Evolutionary conservation across 2,113 vertebrate genomes (phyloP).

Genomic region (Paralichthys olivaceus): DNA sequence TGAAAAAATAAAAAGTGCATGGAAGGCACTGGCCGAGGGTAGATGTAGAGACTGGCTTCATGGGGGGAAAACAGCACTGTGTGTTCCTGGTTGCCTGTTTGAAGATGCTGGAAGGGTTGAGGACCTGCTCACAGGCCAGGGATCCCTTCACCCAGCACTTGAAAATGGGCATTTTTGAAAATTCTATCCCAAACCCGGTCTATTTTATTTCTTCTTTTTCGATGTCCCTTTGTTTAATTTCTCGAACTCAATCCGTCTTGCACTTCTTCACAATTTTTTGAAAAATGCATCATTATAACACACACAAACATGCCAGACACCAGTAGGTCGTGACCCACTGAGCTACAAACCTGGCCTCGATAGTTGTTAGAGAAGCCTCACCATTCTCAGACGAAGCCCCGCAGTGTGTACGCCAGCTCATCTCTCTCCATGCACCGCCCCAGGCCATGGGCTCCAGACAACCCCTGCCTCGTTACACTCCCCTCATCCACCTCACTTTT

Average conservation of each 20-base stretch:
- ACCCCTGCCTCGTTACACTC: constrained; percentile 51
- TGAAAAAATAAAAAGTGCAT: constrained; percentile 66
- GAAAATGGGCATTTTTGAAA: constrained; percentile 29
- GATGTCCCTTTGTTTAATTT: constrained; percentile 13
- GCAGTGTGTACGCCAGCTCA: constrained; percentile 58
- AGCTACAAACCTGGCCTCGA: constrained; percentile 55
- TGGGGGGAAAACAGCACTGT: constrained; percentile 16
- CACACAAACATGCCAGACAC: constrained; percentile 36
- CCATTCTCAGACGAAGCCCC: constrained; percentile 57
- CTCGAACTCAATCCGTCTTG: constrained; percentile 4
- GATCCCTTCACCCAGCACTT: constrained; percentile 2
- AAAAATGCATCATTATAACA: constrained; percentile 31
- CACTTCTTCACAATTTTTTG: constrained; percentile 9
- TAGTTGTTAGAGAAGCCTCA: constrained; percentile 56
- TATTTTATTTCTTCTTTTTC: constrained; percentile 9
- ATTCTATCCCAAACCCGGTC: constrained; percentile 8
- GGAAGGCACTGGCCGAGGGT: constrained; percentile 58
- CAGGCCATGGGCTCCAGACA: constrained; percentile 62
- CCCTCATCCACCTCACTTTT: constrained; percentile 56
- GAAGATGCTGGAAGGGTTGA: constrained; percentile 53
- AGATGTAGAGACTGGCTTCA: constrained; percentile 17
- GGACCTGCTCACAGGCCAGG: constrained; percentile 35
- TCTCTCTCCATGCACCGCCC: constrained; percentile 61
- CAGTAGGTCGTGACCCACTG: constrained; percentile 56
- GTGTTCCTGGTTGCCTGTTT: constrained; percentile 49